Evolutionary conservation across 64 coral and sea anemone species (phyloP).

Genomic region (Catalaphyllia jardinei): DNA sequence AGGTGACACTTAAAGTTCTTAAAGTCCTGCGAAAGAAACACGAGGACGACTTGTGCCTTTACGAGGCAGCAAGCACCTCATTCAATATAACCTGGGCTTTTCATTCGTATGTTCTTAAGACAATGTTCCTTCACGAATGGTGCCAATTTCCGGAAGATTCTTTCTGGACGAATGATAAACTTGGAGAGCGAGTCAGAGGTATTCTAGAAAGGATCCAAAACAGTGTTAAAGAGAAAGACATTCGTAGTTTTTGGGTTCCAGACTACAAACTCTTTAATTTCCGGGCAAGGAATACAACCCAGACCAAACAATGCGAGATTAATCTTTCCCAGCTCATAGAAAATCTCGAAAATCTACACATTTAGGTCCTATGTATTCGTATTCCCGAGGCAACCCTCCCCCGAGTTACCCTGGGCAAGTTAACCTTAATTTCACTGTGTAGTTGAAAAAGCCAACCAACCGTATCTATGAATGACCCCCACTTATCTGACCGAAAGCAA

Average conservation of each 20-base stretch:
- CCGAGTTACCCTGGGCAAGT: too few species aligned
- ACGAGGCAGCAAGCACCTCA: not conserved
- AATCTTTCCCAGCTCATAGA: not conserved
- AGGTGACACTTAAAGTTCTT: constrained; percentile 30
- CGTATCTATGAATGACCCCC: too few species aligned
- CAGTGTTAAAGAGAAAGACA: constrained; percentile 41
- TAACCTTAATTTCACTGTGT: too few species aligned
- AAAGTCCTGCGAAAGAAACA: constrained; percentile 54
- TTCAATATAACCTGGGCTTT: constrained; percentile 52
- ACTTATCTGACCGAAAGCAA: too few species aligned
- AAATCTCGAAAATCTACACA: not conserved
- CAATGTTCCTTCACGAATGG: constrained; percentile 76
- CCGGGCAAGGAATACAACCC: constrained; percentile 33
- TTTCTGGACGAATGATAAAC: constrained; percentile 31
- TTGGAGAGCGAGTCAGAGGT: constrained; percentile 16
- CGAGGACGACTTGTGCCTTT: constrained; percentile 15
- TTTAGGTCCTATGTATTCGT: too few species aligned
- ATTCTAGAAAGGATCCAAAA: constrained; percentile 42
- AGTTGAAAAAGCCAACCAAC: too few species aligned
- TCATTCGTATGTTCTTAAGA: constrained; percentile 65
- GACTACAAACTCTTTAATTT: constrained; percentile 77
- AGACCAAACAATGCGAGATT: not conserved
- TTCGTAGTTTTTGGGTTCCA: constrained; percentile 67
- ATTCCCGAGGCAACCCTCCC: too few species aligned
- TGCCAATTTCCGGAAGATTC: constrained; percentile 36